Evolutionary conservation across 2,113 vertebrate species (phyloP).

Genomic region (Seriola aureovittata): DNA sequence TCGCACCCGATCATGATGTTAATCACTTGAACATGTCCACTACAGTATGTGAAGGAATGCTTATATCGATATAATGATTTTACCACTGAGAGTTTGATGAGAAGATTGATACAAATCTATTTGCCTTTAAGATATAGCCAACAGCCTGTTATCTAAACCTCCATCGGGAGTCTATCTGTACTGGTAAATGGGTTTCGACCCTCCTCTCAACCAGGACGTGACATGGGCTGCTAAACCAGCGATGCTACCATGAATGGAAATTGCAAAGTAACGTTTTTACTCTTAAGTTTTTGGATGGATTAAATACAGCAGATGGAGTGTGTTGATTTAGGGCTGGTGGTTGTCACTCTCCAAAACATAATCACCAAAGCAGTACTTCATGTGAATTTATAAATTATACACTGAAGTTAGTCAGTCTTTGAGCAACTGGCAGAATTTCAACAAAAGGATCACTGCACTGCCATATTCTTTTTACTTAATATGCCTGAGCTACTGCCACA

Average conservation of each 20-base stretch:
- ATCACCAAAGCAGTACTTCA: no score
- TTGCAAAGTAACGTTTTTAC: neutral
- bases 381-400: no score
- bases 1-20: neutral
- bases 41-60: no score
- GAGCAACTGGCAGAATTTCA: neutral
- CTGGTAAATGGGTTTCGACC: neutral
- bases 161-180: neutral
- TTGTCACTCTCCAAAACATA: no score
- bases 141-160: neutral
- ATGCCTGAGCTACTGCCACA: neutral
- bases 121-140: neutral
- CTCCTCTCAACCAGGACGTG: neutral
- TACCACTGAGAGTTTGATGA: neutral
- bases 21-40: neutral
- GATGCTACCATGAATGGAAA: neutral
- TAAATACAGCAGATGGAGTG: neutral
- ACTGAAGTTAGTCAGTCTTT: neutral
- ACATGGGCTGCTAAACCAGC: no score
- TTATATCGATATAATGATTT: neutral
- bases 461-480: neutral
- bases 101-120: neutral
- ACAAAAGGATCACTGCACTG: neutral
- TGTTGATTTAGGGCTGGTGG: neutral
- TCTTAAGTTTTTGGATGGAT: neutral